Conservation (phyloP, 2,113 vertebrate genomes). For the Solenodon paradoxus region DNA sequence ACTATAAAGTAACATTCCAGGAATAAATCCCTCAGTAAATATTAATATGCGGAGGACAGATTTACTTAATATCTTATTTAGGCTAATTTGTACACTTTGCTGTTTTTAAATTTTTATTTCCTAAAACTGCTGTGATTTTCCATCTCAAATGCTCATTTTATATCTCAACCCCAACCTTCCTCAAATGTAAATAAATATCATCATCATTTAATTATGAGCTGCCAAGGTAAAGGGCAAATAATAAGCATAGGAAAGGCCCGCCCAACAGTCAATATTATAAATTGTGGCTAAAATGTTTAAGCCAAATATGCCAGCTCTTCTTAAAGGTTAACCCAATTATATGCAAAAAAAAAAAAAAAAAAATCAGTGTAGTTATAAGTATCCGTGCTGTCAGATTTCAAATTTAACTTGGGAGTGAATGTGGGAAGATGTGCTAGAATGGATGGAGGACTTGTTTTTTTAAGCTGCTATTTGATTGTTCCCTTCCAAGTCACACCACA, state of each 20-base stretch:
- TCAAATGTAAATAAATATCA: conserved; percentile 28
- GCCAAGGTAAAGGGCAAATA: conserved; percentile 32
- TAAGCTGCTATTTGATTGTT: no score
- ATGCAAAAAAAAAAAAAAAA: neutral
- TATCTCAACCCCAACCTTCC: neutral
- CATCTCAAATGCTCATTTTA: neutral
- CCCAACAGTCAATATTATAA: neutral
- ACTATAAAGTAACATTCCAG: neutral
- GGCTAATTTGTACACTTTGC: neutral
- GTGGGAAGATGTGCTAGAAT: neutral
- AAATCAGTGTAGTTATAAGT: neutral
- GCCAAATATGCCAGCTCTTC: neutral
- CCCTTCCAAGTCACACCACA: neutral
- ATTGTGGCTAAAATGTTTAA: neutral
- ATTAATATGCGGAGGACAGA: conserved; percentile 38
- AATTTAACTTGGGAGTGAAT: neutral
- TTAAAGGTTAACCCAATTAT: conserved; percentile 62
- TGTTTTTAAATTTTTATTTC: conserved; percentile 25
- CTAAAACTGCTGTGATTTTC: neutral
- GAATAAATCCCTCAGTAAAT: conserved; percentile 27
- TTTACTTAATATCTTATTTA: conserved; percentile 13
- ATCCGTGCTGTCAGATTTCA: neutral
- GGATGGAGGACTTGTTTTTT: neutral
- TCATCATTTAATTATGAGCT: neutral
- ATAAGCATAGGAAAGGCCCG: neutral